Evolutionary conservation across 2,888 invertebrate species (phyloP), one percentile per base, ranked within the genome.

Genomic region (Netelia virgata): DNA sequence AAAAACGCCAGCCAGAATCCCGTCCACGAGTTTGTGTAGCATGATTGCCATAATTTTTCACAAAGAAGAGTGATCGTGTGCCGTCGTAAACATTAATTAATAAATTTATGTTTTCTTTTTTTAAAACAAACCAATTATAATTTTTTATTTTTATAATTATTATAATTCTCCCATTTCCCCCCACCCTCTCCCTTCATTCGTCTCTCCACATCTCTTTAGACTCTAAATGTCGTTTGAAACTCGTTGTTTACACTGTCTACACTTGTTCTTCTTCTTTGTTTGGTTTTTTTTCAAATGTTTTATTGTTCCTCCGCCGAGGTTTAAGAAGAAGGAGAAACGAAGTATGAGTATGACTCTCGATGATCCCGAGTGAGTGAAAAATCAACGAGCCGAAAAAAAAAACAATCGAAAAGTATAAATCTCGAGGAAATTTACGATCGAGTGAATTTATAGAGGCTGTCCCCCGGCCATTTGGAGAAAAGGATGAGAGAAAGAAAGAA

Each of bases 221-320:
- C 66, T 84, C 47, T 85, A 63, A 61, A 82, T 83, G 85, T 87
- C 77, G 86, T 86, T 75, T 86, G 85, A 76, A 16, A 82, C 72
- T 81, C 20, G 64, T 77, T 81, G 81, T 81, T 81, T 50, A 72
- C 18, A 61, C 63, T 74, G 73, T 81, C 73, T 68, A 64, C 23
- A 61, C 16, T 43, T 69, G 69, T 69, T 64, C 72, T 59, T 74
- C 18, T 76, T 64, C 14, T 61, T 68, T 78, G 43, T 41, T 64
- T 18, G 23, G 16, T 69, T 70, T n/a, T n/a, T n/a, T n/a, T n/a
- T n/a, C n/a, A n/a, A n/a, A n/a, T 75, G 14, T 57, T 75, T 81
- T 64, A 50, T 55, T 63, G 20, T 50, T n/a, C 50, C 68, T 53
- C 53, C 53, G 59, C 10, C 18, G 64, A 64, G 59, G 50, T 16